A percentile compares a stretch with the other conserved stretches of the same genome.
phyloP scores from a whole-genome alignment of 2,797 vertebrate species.

The Sebastes matsubarae region DNA sequence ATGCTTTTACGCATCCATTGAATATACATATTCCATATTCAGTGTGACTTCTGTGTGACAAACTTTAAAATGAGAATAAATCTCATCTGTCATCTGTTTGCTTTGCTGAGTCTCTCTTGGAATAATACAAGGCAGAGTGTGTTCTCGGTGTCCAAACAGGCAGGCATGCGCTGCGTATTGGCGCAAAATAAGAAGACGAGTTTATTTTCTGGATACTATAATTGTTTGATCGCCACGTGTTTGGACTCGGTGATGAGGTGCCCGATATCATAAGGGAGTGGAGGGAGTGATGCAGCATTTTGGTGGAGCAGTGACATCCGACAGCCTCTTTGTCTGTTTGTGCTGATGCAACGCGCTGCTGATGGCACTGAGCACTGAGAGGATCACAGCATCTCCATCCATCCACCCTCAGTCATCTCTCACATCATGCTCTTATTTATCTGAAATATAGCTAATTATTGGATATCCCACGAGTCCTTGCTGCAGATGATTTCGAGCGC shows the following conservation, averaged over 20 bases:
- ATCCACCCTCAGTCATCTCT: neutral
- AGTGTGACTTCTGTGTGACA: too few species aligned
- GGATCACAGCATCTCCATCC: constrained; percentile 7
- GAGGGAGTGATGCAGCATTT: constrained; percentile 73
- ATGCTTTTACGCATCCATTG: neutral
- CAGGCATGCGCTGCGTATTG: neutral
- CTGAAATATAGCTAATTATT: neutral
- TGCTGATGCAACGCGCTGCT: constrained; percentile 63
- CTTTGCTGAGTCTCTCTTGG: neutral
- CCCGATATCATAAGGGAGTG: neutral
- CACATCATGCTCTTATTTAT: neutral
- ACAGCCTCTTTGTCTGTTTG: constrained; percentile 74
- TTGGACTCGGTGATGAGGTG: neutral
- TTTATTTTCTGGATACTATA: neutral
- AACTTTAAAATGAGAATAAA: neutral
- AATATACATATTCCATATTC: neutral
- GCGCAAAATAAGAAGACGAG: neutral
- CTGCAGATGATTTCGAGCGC: neutral
- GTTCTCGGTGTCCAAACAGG: neutral
- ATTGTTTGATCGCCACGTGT: constrained; percentile 34
- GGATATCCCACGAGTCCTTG: neutral
- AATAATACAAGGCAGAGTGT: neutral
- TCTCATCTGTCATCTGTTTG: neutral
- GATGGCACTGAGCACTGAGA: neutral
- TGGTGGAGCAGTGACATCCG: constrained; percentile 46